Conservation (phyloP, 2,113 vertebrate genomes). For the Columbina picui region DNA sequence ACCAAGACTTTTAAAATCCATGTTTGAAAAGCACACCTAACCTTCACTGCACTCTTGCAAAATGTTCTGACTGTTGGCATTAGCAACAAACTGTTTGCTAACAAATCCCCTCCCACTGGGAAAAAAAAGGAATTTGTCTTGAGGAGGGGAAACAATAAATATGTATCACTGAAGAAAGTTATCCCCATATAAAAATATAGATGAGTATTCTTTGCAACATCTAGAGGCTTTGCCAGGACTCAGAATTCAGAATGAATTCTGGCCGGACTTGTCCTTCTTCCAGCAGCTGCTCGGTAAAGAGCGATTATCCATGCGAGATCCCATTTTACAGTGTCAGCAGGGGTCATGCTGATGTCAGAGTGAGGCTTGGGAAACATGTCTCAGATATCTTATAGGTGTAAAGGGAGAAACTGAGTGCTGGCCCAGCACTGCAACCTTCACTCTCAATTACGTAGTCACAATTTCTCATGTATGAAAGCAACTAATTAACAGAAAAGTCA, state of each 20-base stretch:
- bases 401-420: not conserved
- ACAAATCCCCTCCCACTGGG: not conserved
- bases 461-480: not conserved
- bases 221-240: not conserved
- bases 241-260: not conserved
- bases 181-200: not conserved
- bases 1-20: not conserved
- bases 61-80: not conserved
- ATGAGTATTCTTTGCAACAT: not conserved
- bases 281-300: not conserved
- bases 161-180: not conserved
- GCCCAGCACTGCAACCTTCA: not conserved
- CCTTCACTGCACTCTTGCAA: not conserved
- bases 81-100: not conserved
- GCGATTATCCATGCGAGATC: not conserved
- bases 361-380: fast-evolving
- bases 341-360: not conserved
- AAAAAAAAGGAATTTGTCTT: not conserved
- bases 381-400: not conserved
- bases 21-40: not conserved
- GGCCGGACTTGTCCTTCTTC: not conserved
- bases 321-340: not conserved
- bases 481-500: not conserved
- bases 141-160: not conserved
- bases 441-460: not conserved